Conservation (phyloP, 2,888 invertebrate species). For the Acrobasis consociella region DNA sequence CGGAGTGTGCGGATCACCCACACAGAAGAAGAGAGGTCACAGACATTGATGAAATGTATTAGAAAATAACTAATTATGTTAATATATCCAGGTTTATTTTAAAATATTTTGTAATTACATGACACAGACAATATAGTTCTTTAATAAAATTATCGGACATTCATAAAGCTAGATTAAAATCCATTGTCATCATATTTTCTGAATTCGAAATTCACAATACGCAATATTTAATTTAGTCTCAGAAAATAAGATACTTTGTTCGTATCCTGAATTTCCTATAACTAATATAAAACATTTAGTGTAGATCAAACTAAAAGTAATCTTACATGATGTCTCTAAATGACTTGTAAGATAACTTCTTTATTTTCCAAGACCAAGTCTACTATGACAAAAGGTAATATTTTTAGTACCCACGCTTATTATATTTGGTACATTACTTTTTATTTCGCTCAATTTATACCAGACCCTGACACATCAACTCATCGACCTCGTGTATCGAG, state of each 20-base stretch:
- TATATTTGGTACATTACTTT: not conserved
- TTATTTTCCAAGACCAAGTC: not conserved
- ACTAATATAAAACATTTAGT: not conserved
- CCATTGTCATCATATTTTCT: no score
- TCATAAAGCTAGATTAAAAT: no score
- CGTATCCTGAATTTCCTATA: no score
- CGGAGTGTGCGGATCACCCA: constrained; percentile 60
- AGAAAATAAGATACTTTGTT: no score
- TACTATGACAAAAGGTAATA: not conserved
- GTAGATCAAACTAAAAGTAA: not conserved
- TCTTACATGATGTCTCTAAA: not conserved
- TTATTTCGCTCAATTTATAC: constrained; percentile 33
- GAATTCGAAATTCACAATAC: no score
- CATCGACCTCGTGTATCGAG: constrained; percentile 74
- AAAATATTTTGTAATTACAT: no score
- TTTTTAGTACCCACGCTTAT: not conserved
- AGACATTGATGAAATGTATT: constrained; percentile 42
- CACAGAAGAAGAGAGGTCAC: constrained; percentile 65
- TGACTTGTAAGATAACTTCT: not conserved
- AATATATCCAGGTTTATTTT: no score
- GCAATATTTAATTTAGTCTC: no score
- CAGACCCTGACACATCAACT: constrained; percentile 46
- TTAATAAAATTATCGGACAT: no score
- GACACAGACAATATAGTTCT: no score
- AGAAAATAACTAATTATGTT: not conserved